Evolutionary conservation across 92 coral and sea anemone species (phyloP), one percentile per base, ranked within the genome.

Genomic region (Pocillopora meandrina): DNA sequence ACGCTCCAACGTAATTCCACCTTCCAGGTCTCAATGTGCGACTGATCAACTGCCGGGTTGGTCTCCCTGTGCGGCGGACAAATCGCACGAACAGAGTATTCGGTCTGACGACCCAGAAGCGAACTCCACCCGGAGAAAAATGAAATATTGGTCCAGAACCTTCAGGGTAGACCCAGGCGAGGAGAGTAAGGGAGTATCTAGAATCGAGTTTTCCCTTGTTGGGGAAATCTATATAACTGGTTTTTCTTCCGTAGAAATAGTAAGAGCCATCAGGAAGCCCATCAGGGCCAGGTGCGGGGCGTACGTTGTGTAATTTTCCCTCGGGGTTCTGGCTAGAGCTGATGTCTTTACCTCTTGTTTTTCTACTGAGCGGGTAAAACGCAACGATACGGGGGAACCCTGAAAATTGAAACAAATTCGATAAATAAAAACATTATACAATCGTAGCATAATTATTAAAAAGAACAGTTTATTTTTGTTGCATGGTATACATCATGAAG

Each of bases 181-280:
- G 86, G 61, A 91, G 74, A 64, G 94, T 91, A 3, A 91, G 63
- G 9, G 94, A 88, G 76, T 88, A 91, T 17, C 88, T 74, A 16
- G 94, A 90, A 80, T 91, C 94, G n/a, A 91, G 91, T 82, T 89
- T 84, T 42, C 94, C 94, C 59, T 78, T 76, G 86, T 91, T 91
- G 18, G 91, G 91, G 55, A 91, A 87, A 23, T 87, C 65, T 18
- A 91, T 88, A 78, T 80, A 91, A 63, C 90, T 85, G 75, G 78
- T 84, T 58, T 86, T 86, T 19, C 79, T 83, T 47, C 94, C 94
- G 67, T 36, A 62, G 86, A 91, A 91, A 87, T 69, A 87, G 56
- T 71, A 80, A 9, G 94, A 87, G 26, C 94, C 94, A 75, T 76
- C 89, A 0, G 94, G 94, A 26, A 88, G 89, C 49, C 94, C 91